Conservation (phyloP, 2,113 vertebrate species). For the Motacilla alba region DNA sequence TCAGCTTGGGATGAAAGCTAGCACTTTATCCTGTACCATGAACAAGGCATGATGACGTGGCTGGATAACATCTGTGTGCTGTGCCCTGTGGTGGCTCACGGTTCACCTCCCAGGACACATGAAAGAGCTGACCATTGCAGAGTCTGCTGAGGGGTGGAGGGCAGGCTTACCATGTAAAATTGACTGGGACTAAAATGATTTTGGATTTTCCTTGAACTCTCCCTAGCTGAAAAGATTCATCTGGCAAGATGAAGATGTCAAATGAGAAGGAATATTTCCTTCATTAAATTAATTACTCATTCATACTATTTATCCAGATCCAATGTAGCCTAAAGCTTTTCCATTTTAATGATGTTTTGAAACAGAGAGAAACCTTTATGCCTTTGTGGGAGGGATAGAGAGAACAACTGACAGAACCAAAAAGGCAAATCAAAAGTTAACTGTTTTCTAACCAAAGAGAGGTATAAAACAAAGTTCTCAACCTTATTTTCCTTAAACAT, state of each 20-base stretch:
- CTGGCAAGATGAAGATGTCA: not conserved
- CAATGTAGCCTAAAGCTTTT: not conserved
- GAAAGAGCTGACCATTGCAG: not conserved
- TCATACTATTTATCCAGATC: not conserved
- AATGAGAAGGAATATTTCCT: not conserved
- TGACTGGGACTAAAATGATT: not conserved
- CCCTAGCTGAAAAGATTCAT: not conserved
- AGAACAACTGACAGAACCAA: not conserved
- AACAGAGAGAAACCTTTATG: not conserved
- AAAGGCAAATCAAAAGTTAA: not conserved
- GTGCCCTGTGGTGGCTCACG: not conserved
- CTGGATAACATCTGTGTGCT: not conserved
- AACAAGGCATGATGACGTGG: not conserved
- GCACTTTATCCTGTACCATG: not conserved
- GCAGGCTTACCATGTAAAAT: not conserved
- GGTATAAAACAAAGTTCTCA: not conserved
- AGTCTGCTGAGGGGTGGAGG: not conserved
- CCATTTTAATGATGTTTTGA: not conserved
- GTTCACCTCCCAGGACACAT: not conserved
- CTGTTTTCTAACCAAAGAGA: not conserved
- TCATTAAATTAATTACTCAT: not conserved
- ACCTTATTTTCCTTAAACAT: not conserved
- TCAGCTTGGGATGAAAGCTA: not conserved
- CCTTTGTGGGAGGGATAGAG: not conserved
- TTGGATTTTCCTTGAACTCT: not conserved